These are phyloP conservation scores for Nothobranchius furzeri DNA, from an alignment of 2,113 vertebrate genomes.

Conservation along the genomic window DNA sequence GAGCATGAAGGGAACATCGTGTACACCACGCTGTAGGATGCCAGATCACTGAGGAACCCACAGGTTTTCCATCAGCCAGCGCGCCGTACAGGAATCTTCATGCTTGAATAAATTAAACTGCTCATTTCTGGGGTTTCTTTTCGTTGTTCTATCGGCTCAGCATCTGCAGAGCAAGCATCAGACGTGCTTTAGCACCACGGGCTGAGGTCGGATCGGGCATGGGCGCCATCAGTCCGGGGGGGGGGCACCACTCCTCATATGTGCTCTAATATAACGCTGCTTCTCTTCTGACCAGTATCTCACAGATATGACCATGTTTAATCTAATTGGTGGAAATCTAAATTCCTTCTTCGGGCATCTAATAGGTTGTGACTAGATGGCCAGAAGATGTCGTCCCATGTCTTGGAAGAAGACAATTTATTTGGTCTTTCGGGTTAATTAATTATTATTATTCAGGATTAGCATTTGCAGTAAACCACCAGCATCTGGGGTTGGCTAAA, in stretches of 20 bases:
- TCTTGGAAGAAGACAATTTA: not conserved
- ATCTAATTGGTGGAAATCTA: too few relatives aligned
- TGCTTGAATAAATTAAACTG: constrained; percentile 8
- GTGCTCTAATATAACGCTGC: too few relatives aligned
- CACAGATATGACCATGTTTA: too few relatives aligned
- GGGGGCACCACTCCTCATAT: too few relatives aligned
- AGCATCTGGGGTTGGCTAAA: too few relatives aligned
- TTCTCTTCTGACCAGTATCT: too few relatives aligned
- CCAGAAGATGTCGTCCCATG: not conserved
- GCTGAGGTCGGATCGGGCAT: not conserved
- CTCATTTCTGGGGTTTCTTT: constrained; percentile 4
- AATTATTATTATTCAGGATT: too few relatives aligned
- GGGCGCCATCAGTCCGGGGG: too few relatives aligned
- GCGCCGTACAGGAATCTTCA: constrained; percentile 4
- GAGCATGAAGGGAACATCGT: constrained; percentile 33
- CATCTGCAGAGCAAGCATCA: not conserved
- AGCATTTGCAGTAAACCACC: too few relatives aligned
- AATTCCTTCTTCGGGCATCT: too few relatives aligned
- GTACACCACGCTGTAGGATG: constrained; percentile 7
- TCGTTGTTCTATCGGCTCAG: not conserved
- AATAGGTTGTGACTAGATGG: too few relatives aligned
- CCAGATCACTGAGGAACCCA: constrained; percentile 17
- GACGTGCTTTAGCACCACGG: not conserved
- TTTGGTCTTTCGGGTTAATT: not conserved
- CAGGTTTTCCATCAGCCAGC: not conserved